These are phyloP conservation scores for Burhinus oedicnemus DNA, from an alignment of 2,113 vertebrate genomes.

Conservation along the genomic window DNA sequence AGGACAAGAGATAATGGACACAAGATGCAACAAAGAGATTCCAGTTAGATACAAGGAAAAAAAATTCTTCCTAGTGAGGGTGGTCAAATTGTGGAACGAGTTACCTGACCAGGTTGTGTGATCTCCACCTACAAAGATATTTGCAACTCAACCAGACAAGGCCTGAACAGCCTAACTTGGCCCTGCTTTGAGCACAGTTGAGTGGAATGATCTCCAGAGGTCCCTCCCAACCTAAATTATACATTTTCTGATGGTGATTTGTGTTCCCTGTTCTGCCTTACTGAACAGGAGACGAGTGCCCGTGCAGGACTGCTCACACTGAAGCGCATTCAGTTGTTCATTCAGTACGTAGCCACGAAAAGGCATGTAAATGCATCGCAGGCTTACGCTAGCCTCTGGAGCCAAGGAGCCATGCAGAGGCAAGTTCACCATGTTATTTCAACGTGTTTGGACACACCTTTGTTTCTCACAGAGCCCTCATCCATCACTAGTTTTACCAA, in stretches of 20 bases:
- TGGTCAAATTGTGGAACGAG: background rate
- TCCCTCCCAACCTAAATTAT: background rate
- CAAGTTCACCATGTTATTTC: background rate
- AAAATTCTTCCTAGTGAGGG: background rate
- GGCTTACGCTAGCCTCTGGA: background rate
- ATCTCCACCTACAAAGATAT: background rate
- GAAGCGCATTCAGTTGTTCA: background rate
- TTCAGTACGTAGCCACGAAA: background rate
- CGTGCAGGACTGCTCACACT: background rate
- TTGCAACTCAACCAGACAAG: background rate
- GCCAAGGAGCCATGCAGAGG: background rate
- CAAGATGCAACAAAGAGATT: background rate
- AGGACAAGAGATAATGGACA: background rate
- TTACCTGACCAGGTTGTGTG: background rate
- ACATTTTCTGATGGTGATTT: background rate
- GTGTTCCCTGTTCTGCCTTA: background rate
- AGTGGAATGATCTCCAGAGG: background rate
- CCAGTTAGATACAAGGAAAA: background rate
- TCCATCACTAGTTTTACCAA: background rate
- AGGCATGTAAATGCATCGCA: background rate
- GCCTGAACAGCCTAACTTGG: background rate
- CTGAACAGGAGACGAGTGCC: background rate
- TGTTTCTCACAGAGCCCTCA: background rate
- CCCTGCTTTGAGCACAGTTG: background rate
- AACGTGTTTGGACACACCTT: background rate